Conservation (phyloP, 2,113 vertebrate genomes). For the Felis catus region DNA sequence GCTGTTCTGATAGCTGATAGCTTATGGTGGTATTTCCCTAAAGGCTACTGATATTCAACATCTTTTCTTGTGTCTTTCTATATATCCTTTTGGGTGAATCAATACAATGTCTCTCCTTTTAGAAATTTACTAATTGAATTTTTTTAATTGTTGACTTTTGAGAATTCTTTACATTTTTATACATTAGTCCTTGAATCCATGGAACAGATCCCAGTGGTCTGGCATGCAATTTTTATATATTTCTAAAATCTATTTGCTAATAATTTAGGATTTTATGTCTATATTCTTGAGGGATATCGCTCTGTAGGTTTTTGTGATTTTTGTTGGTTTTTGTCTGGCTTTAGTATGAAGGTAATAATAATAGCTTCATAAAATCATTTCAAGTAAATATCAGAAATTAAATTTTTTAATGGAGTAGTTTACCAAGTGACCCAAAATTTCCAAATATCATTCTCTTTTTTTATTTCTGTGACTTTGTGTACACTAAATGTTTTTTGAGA, state of each 20-base stretch:
- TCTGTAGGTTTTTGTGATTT: not conserved
- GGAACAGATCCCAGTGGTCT: not conserved
- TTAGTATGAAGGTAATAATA: not conserved
- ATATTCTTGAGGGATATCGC: not conserved
- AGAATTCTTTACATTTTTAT: not conserved
- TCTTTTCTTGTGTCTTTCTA: not conserved
- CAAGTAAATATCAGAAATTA: not conserved
- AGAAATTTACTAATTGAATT: not conserved
- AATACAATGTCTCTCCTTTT: not conserved
- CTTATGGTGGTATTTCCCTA: not conserved
- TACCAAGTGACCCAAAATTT: not conserved
- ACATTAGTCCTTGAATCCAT: not conserved
- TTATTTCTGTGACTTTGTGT: not conserved
- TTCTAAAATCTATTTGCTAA: not conserved
- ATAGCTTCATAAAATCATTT: not conserved
- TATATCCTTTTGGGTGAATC: not conserved
- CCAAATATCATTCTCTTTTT: not conserved
- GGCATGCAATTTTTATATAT: not conserved
- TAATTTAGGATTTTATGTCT: not conserved
- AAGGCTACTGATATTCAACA: not conserved
- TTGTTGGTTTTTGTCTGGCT: not conserved
- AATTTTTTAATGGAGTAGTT: not conserved
- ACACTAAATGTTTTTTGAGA: not conserved
- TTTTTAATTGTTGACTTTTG: not conserved
- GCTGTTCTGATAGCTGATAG: not conserved